These are phyloP conservation scores for Xiphorhynchus erythropygius DNA, from an alignment of 2,797 vertebrate species.

Conservation along the genomic window DNA sequence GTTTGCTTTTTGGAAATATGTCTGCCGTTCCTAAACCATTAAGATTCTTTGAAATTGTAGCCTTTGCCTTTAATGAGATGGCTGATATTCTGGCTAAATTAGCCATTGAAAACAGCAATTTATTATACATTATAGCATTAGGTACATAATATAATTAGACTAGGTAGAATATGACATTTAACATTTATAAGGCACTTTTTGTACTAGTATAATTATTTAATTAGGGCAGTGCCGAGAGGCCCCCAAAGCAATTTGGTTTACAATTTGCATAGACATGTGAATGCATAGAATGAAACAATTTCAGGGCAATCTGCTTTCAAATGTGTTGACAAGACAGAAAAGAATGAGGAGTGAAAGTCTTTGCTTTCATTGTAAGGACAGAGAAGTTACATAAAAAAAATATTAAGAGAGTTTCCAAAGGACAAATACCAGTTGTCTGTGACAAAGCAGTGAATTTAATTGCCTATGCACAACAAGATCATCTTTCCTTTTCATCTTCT, in stretches of 20 bases:
- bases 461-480: background rate
- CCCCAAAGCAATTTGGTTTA: background rate
- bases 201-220: slow-evolving; percentile 16
- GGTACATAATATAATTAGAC: slow-evolving; percentile 3
- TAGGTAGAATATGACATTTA: slow-evolving; percentile 1
- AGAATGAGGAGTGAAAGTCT: background rate
- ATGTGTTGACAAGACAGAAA: background rate
- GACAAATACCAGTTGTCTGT: background rate
- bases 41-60: background rate
- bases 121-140: background rate
- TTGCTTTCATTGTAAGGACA: background rate
- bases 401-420: background rate
- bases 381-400: background rate
- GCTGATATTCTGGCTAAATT: background rate
- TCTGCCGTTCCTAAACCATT: background rate
- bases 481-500: background rate
- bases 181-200: slow-evolving; percentile 12
- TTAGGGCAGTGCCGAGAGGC: background rate
- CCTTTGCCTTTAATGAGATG: background rate
- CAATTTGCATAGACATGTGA: background rate
- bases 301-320: background rate
- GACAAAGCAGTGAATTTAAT: background rate
- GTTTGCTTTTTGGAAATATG: background rate
- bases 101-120: slow-evolving; percentile 2
- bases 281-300: background rate